A percentile compares a stretch with the other conserved stretches of the same genome.
These are phyloP conservation scores for Trididemnum nubilum DNA, from an alignment of 23 tunicate species.

Conservation along the genomic window DNA sequence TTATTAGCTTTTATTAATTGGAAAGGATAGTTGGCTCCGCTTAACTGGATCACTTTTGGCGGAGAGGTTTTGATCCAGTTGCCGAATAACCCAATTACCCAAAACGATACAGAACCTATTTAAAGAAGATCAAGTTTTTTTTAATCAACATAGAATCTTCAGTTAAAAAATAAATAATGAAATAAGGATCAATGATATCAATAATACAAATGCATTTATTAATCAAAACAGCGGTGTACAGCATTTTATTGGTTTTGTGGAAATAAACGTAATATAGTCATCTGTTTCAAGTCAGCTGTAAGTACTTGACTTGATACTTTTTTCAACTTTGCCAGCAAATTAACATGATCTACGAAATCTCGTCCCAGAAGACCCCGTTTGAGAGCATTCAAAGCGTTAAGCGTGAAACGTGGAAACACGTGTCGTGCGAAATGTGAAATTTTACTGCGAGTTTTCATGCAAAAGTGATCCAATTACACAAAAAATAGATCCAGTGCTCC, in stretches of 20 bases:
- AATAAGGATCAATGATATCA: not conserved
- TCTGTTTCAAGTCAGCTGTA: too few relatives aligned
- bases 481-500: slow-evolving; percentile 28
- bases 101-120: not conserved
- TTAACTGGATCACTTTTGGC: not conserved
- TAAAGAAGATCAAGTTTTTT: too few relatives aligned
- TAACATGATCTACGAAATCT: not conserved
- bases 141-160: not conserved
- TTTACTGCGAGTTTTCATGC: slow-evolving; percentile 29
- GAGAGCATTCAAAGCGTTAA: too few relatives aligned
- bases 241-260: too few relatives aligned
- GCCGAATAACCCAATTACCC: not conserved
- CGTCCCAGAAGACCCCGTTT: not conserved
- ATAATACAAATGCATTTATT: too few relatives aligned
- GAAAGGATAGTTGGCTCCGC: not conserved
- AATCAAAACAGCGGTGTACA: too few relatives aligned
- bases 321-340: not conserved
- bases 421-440: slow-evolving; percentile 31
- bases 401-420: slow-evolving; percentile 8
- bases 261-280: too few relatives aligned
- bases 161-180: not conserved
- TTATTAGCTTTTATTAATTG: too few relatives aligned
- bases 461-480: slow-evolving; percentile 34
- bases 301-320: too few relatives aligned
- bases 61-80: not conserved